phyloP scores from a whole-genome alignment of 1,140 invertebrate species.

The Dryas iulia region DNA sequence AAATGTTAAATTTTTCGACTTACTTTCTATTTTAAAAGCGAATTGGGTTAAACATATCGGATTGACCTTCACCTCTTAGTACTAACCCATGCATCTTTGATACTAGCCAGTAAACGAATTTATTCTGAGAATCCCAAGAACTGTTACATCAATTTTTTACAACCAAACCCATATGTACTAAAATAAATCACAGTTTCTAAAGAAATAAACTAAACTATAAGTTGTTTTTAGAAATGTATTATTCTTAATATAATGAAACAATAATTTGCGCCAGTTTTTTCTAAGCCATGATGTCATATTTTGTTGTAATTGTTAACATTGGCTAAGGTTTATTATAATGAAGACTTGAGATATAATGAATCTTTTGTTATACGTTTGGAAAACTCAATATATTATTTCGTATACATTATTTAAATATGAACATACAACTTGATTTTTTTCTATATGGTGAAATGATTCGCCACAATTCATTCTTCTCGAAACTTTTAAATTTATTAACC shows the following conservation, averaged over 20 bases:
- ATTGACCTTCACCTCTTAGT: not conserved
- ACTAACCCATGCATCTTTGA: not conserved
- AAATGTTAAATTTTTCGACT: not conserved
- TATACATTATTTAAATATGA: too few species aligned
- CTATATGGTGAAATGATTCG: too few species aligned
- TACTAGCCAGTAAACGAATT: not conserved
- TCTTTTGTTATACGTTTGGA: not conserved
- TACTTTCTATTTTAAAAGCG: not conserved
- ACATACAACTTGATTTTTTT: too few species aligned
- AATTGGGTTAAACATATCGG: not conserved
- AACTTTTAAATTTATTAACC: too few species aligned
- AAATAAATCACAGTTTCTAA: not conserved
- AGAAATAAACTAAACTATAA: not conserved
- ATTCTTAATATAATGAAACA: not conserved
- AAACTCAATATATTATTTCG: not conserved
- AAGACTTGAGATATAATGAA: too few species aligned
- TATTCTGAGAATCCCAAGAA: not conserved
- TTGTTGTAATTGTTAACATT: not conserved
- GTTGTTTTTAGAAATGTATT: not conserved
- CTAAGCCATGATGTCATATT: not conserved
- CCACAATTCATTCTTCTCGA: too few species aligned
- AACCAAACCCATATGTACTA: too few species aligned
- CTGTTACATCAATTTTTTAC: not conserved
- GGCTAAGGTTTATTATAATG: not conserved
- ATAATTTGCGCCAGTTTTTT: not conserved